Evolutionary conservation across 2,888 invertebrate species (phyloP), one percentile per base, ranked within the genome.

Genomic region (Tachina lurida): DNA sequence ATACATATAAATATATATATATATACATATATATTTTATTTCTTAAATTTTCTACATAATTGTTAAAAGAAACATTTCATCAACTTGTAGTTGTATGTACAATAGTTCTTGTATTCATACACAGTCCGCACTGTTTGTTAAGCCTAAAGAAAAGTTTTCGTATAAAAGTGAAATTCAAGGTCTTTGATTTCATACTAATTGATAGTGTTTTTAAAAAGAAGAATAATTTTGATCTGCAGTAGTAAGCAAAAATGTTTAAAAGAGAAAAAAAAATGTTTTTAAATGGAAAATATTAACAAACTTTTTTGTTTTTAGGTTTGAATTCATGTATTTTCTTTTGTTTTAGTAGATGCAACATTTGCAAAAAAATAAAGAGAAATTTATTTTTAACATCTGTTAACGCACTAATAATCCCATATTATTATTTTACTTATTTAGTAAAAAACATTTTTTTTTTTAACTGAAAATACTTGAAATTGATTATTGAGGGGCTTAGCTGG

Each of bases 51-150:
- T 13, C 39, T 73, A 52, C 10, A 65, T 73, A 83, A 83, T 84
- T 73, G 60, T 74, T 84, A 74, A 84, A 78, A 67, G 77, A 78
- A 74, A 84, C 73, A 84, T 67, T 84, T 74, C 77, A 83, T 77
- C 71, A 78, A 78, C 22, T 73, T 77, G 67, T 43, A 54, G 39
- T 54, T 22, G 7, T 31, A 31, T 1, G 7, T 31, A 7, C 31
- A 31, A 31, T 31, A 63, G 70, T 62, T 31, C 17, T 60, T 63
- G 54, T 22, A 41, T 19, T 62, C 62, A 17, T 22, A 62, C 78
- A 70, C 63, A 75, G 52, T n/a, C 62, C 13, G 49, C 41, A 63
- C 56, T 71, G 47, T 67, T 47, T 45, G n/a, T 70, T 12, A n/a
- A 54, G 45, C 39, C 63, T 63, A 62, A 39, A 45, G 4, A 39